A percentile compares a stretch with the other conserved stretches of the same genome.
Conservation (phyloP, 1,140 invertebrate species). For the Scaptomyza pallida region DNA sequence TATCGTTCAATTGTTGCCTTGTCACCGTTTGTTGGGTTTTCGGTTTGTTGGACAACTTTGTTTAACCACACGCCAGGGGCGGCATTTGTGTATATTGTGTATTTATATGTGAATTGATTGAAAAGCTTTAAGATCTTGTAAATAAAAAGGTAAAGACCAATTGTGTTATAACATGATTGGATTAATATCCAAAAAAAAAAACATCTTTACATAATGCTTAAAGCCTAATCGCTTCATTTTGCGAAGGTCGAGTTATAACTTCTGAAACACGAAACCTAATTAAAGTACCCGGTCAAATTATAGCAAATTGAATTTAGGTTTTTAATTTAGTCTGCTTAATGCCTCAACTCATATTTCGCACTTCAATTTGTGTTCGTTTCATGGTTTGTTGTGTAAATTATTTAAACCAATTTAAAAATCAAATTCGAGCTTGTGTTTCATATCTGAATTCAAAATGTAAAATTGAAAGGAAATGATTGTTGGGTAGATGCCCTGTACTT, state of each 20-base stretch:
- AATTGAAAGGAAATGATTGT: not conserved
- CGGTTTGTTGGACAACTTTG: conserved; percentile 1
- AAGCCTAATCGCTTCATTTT: not conserved
- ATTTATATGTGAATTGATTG: not conserved
- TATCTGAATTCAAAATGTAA: not conserved
- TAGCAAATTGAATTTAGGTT: not conserved
- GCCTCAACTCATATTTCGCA: not conserved
- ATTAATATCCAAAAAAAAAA: no score
- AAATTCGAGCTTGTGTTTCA: not conserved
- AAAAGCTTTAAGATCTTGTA: not conserved
- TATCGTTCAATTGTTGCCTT: conserved; percentile 25
- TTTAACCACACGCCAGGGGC: conserved; percentile 19
- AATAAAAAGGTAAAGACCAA: no score
- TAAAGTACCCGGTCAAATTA: not conserved
- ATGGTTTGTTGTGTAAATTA: conserved; percentile 10
- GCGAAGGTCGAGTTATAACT: not conserved
- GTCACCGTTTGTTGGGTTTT: not conserved
- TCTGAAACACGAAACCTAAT: not conserved
- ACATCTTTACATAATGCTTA: no score
- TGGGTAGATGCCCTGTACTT: not conserved
- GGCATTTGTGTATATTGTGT: not conserved
- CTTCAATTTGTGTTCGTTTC: not conserved
- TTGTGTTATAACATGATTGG: no score
- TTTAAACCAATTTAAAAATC: conserved; percentile 30
- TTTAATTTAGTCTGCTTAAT: not conserved